Evolutionary conservation across 35 echinoderm and acorn worm genomes (phyloP), one percentile per base, ranked within the genome.

Genomic region (Acanthaster planci): DNA sequence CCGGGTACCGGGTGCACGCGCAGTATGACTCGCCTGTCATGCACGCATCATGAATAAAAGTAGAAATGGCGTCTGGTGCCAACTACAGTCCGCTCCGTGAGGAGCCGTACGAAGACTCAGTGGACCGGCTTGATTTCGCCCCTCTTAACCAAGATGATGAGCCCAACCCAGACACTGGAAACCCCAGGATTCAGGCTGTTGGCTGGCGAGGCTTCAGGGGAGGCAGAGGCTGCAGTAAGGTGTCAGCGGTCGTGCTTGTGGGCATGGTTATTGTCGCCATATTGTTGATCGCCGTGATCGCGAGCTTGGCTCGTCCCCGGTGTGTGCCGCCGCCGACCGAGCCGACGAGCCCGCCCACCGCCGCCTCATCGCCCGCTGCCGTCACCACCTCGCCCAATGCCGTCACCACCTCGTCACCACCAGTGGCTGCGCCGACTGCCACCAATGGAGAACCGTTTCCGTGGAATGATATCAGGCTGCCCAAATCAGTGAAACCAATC

Each of bases 381-480:
- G 15, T 21, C 0, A 34, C 79, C n/a, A 5, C 32, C 5, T 19
- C 39, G 7, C 7, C 27, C 37, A 44, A 7, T 2, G 4, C 7
- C 39, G 15, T 18, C 54, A 35, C 64, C 21, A 72, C 56, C 5
- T n/a, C 19, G 14, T 59, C 56, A 54, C n/a, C 84, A 76, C n/a
- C n/a, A n/a, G n/a, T n/a, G n/a, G n/a, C 42, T 4, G 42, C 42
- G 42, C n/a, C 77, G 14, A 81, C 15, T 37, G 83, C 77, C 23
- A 86, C 82, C 47, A 80, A 89, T 80, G 80, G 60, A 1, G 60
- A 59, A 55, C 51, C 17, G 0, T 97, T 90, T 58, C 83, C 87
- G 29, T 97, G 90, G 90, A 77, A 55, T 37, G 17, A 88, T 56
- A 85, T 93, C n/a, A 83, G 95, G 17, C 67, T 97, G 7, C 95